Evolutionary conservation across 1,140 invertebrate genomes (phyloP).

Genomic region (Zaprionus ghesquierei): DNA sequence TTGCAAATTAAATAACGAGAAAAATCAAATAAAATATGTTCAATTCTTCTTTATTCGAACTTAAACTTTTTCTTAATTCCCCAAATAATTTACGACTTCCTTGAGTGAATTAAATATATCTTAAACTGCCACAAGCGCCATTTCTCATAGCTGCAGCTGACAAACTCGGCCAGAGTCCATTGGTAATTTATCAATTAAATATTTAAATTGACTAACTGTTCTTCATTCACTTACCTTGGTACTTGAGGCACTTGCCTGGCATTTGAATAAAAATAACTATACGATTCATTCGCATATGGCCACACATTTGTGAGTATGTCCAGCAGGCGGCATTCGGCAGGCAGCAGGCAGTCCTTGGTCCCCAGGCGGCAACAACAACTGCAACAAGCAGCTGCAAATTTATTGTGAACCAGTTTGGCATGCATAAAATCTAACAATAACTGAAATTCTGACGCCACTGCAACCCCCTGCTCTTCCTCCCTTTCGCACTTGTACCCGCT

Average conservation of each 20-base stretch:
- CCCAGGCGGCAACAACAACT: neutral
- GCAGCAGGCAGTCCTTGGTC: neutral
- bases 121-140: neutral
- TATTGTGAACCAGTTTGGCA: constrained; percentile 16
- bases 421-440: constrained; percentile 38
- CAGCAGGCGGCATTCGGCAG: neutral
- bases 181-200: constrained; percentile 28
- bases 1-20: too few species aligned
- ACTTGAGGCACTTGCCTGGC: neutral
- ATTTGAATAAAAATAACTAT: constrained; percentile 30
- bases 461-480: neutral
- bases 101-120: neutral
- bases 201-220: constrained; percentile 23
- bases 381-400: constrained; percentile 15
- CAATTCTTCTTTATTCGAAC: neutral
- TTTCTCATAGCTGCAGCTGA: neutral
- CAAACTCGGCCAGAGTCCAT: neutral
- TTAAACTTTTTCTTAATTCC: too few species aligned
- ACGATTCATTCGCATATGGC: constrained; percentile 25
- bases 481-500: neutral
- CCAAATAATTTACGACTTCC: neutral
- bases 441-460: constrained; percentile 12
- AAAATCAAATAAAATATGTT: neutral
- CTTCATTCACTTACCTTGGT: constrained; percentile 15
- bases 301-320: neutral